Evolutionary conservation across 2,113 vertebrate species (phyloP), one percentile per base, ranked within the genome.

Genomic region (Sinocyclocheilus rhinocerous): DNA sequence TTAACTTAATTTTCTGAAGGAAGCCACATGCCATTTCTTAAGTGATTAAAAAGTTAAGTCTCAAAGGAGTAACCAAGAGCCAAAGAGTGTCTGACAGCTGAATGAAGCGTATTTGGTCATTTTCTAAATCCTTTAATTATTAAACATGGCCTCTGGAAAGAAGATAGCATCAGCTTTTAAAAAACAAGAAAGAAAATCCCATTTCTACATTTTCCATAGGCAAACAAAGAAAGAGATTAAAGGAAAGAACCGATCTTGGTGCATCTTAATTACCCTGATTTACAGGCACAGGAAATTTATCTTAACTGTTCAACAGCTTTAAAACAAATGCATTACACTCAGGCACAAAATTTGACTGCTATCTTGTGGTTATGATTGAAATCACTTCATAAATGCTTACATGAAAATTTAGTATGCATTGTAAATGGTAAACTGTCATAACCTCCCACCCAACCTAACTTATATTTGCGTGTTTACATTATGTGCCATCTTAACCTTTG

Each of bases 51-150:
- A 85, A 76, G 80, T 15, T 7, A 84, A 87, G 81, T 88, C 84
- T 90, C 86, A 10, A 45, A 85, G 77, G 83, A 86, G 20, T 39
- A 16, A 63, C 45, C 52, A 65, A 84, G 22, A 87, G 75, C 63
- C 61, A 76, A 33, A 50, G 61, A 81, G 85, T 87, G 63, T 22
- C 73, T 89, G 67, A 83, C 84, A 87, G 86, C 65, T 82, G 82
- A 89, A 90, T 75, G 55, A 73, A 90, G 20, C 80, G 55, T 86
- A 90, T 91, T 87, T 90, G 85, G 86, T 91, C 84, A 90, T 88
- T 92, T 90, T 87, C 39, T 52, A 84, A 91, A 88, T 84, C 77
- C 3, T 88, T 93, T 89, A 91, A 93, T 93, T 89, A 92, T 92
- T 92, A 88, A 91, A 87, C 72, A 80, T 48, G 57, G 91, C 22